Conservation (phyloP, 2,113 vertebrate genomes). For the Cryptotis parvus region DNA sequence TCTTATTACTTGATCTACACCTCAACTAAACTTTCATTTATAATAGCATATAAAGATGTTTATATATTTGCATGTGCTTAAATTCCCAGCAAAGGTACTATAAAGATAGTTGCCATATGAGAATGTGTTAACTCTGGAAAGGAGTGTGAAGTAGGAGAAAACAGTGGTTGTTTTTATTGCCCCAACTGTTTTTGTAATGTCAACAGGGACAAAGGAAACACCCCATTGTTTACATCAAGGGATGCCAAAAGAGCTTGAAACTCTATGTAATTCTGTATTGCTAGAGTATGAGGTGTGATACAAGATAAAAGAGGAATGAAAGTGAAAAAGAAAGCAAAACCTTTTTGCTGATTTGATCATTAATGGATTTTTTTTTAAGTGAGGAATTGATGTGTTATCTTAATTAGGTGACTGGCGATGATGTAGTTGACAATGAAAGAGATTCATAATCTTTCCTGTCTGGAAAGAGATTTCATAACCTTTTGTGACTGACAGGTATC, state of each 20-base stretch:
- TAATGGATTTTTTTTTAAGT: neutral
- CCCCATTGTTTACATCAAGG: neutral
- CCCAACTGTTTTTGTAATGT: neutral
- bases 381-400: neutral
- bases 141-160: neutral
- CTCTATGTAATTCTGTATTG: neutral
- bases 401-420: neutral
- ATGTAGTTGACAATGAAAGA: neutral
- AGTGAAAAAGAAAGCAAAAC: conserved; percentile 5
- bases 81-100: conserved; percentile 1
- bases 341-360: neutral
- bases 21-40: too few relatives aligned
- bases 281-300: neutral
- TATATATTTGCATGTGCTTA: neutral
- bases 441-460: conserved; percentile 20
- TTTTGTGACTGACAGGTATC: too few relatives aligned
- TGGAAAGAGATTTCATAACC: too few relatives aligned
- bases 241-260: conserved; percentile 31
- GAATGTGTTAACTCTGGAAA: neutral
- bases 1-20: conserved; percentile 28
- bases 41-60: neutral
- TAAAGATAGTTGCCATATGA: neutral
- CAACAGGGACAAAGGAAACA: neutral
- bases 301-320: neutral
- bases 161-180: neutral